Conservation (phyloP, 2,888 invertebrate species). For the Colletes collaris region DNA sequence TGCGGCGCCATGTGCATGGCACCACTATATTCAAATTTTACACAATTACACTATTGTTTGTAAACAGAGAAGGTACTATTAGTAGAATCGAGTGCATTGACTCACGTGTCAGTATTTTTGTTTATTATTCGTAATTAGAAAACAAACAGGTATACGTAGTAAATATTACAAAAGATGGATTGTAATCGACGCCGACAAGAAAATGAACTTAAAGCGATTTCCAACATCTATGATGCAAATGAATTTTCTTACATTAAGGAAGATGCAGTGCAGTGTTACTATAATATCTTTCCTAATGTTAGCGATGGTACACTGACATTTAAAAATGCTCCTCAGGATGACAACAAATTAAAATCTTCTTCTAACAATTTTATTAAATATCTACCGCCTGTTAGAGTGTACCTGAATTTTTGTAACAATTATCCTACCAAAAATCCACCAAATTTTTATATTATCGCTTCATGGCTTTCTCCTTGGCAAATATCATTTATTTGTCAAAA, state of each 20-base stretch:
- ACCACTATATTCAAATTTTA: too few species aligned
- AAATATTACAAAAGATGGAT: constrained; percentile 11
- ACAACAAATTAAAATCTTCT: not conserved
- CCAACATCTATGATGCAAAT: constrained; percentile 65
- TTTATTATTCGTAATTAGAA: too few species aligned
- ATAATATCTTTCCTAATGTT: constrained; percentile 47
- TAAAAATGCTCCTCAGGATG: not conserved
- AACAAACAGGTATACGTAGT: not conserved
- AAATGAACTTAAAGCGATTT: constrained; percentile 68
- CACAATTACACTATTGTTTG: too few species aligned
- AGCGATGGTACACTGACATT: constrained; percentile 12
- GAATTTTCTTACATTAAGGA: constrained; percentile 63
- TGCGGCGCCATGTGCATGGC: too few species aligned
- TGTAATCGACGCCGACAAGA: constrained; percentile 58
- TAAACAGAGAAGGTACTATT: too few species aligned
- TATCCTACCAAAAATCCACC: constrained; percentile 72
- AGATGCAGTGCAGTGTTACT: constrained; percentile 55
- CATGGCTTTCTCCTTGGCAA: constrained; percentile 72
- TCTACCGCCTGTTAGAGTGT: constrained; percentile 69
- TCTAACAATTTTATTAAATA: constrained; percentile 56
- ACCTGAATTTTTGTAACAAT: constrained; percentile 61
- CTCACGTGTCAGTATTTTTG: too few species aligned
- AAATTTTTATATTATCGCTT: constrained; percentile 63
- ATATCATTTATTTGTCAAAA: constrained; percentile 67
- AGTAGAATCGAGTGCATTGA: too few species aligned